Percentiles rank a stretch among this genome's conserved stretches.
Conservation (phyloP, 2,888 invertebrate species). For the Limnephilus lunatus region DNA sequence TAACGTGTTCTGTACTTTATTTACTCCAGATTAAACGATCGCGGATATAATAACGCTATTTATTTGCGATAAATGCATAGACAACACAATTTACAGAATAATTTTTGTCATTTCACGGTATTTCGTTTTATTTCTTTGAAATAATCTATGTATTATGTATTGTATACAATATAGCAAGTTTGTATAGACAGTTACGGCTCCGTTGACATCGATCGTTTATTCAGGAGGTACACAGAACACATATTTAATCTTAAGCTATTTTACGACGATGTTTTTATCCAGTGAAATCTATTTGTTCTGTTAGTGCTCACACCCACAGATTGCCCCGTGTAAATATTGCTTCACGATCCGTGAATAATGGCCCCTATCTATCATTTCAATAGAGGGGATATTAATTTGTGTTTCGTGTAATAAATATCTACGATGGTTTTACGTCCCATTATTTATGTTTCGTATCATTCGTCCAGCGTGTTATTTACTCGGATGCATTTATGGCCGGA, state of each 20-base stretch:
- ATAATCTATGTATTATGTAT: background rate
- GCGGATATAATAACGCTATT: background rate
- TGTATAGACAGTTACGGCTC: background rate
- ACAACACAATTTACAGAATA: background rate
- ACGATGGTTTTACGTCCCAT: constrained; percentile 11
- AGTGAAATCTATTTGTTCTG: background rate
- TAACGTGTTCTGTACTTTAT: background rate
- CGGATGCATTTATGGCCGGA: background rate
- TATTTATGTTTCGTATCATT: constrained; percentile 28
- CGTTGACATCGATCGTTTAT: background rate
- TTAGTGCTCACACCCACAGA: constrained; percentile 16
- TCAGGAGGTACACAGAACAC: background rate
- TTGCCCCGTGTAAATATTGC: constrained; percentile 5
- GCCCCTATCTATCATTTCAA: constrained; percentile 17
- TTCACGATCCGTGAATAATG: constrained; percentile 25
- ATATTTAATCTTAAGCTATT: background rate
- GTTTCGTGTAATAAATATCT: constrained; percentile 16
- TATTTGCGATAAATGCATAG: background rate
- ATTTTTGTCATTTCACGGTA: background rate
- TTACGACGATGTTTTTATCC: background rate
- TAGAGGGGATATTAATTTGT: constrained; percentile 19
- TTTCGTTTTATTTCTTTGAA: background rate
- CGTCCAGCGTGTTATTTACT: constrained; percentile 1
- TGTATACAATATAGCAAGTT: background rate
- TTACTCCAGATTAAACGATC: constrained; percentile 23